Evolutionary conservation across 2,888 invertebrate genomes (phyloP).

Genomic region (Ectemnius lituratus): DNA sequence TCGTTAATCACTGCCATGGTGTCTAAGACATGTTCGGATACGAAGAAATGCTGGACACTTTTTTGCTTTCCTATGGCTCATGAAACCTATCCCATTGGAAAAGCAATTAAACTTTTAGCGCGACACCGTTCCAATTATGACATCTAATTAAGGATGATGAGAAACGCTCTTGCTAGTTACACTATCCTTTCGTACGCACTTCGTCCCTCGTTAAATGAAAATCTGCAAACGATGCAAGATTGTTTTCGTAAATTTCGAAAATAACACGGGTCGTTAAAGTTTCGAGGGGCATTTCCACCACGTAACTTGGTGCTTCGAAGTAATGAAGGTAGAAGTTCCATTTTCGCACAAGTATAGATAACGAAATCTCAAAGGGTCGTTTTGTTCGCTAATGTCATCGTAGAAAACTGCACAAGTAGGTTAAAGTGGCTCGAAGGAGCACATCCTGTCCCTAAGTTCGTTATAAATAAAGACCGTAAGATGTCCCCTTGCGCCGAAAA

Average conservation of each 20-base stretch:
- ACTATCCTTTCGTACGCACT: neutral
- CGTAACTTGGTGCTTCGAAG: neutral
- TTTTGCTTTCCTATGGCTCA: neutral
- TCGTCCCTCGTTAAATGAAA: neutral
- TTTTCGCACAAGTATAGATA: neutral
- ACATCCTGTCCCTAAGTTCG: neutral
- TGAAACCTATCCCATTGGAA: neutral
- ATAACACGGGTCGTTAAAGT: slow-evolving; percentile 11
- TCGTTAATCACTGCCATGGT: too few species aligned
- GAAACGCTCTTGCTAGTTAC: neutral
- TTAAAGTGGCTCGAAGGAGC: neutral
- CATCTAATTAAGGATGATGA: neutral
- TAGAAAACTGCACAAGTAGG: slow-evolving; percentile 15
- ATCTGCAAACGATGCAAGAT: neutral
- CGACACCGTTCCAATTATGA: neutral
- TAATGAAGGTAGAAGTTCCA: slow-evolving; percentile 3
- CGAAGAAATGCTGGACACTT: neutral
- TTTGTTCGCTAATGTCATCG: slow-evolving; percentile 7
- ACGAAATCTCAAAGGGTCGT: slow-evolving; percentile 18
- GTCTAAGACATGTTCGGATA: neutral
- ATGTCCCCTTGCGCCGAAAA: neutral
- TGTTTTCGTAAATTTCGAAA: neutral
- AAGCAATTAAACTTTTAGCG: neutral
- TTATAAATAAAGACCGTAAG: neutral
- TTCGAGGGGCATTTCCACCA: neutral